phyloP scores from a whole-genome alignment of 2,797 vertebrate species.

The Sebastes trivittatus region DNA sequence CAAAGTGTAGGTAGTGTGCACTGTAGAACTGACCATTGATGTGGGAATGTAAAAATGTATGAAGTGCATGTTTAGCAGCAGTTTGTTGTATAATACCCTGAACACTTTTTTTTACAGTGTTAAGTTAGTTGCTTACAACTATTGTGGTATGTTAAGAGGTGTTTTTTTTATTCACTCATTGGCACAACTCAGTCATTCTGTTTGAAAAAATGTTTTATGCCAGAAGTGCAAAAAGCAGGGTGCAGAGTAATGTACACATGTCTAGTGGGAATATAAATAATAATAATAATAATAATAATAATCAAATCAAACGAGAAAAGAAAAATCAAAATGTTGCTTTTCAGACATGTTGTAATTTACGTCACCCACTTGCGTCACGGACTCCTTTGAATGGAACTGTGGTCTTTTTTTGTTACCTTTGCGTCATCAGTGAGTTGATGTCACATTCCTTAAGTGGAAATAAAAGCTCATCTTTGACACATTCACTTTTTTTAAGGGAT shows the following conservation, averaged over 20 bases:
- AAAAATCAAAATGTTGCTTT: neutral
- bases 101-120: no score
- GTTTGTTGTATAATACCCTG: no score
- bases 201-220: no score
- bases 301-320: no score
- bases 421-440: slow-evolving; percentile 8
- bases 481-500: slow-evolving; percentile 25
- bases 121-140: accelerated
- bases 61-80: no score
- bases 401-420: neutral
- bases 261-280: neutral
- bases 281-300: neutral
- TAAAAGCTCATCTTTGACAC: slow-evolving; percentile 58
- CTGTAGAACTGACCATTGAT: no score
- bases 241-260: neutral
- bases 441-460: slow-evolving; percentile 30
- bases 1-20: no score
- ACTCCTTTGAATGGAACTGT: neutral
- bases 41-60: no score
- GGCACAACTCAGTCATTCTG: no score
- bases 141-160: no score
- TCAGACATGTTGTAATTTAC: slow-evolving; percentile 52
- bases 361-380: neutral
- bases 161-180: no score
- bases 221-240: neutral